These are phyloP conservation scores for Aythya baeri DNA, from an alignment of 2,113 vertebrate species.

Conservation along the genomic window DNA sequence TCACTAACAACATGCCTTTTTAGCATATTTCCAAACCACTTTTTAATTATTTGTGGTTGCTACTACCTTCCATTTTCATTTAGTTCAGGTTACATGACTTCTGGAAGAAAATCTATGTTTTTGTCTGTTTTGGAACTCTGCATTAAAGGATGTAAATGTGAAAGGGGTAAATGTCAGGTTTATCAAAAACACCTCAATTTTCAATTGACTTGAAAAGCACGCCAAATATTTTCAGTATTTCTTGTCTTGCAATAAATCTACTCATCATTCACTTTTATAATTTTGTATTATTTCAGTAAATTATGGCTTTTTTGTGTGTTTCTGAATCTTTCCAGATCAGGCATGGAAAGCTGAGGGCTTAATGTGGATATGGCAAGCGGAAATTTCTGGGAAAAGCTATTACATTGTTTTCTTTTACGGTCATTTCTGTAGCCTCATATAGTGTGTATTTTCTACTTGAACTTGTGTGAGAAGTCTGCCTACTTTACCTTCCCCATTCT, in stretches of 20 bases:
- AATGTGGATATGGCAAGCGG: not conserved
- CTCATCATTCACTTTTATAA: not conserved
- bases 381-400: not conserved
- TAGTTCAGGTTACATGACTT: not conserved
- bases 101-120: not conserved
- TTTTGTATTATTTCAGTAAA: not conserved
- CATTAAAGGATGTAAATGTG: not conserved
- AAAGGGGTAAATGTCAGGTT: not conserved
- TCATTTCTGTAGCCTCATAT: not conserved
- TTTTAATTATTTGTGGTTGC: not conserved
- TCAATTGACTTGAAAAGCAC: not conserved
- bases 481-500: not conserved
- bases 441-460: not conserved
- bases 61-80: not conserved
- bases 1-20: not conserved
- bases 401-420: not conserved
- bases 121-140: not conserved
- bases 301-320: not conserved
- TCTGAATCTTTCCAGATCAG: constrained; percentile 12
- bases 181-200: constrained; percentile 15
- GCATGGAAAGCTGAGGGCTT: not conserved
- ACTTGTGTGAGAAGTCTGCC: not conserved
- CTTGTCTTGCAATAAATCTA: not conserved
- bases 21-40: not conserved
- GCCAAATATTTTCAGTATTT: not conserved